Base-by-base conservation (phyloP, 1,140 invertebrate genomes). In the Drosophila willistoni region DNA sequence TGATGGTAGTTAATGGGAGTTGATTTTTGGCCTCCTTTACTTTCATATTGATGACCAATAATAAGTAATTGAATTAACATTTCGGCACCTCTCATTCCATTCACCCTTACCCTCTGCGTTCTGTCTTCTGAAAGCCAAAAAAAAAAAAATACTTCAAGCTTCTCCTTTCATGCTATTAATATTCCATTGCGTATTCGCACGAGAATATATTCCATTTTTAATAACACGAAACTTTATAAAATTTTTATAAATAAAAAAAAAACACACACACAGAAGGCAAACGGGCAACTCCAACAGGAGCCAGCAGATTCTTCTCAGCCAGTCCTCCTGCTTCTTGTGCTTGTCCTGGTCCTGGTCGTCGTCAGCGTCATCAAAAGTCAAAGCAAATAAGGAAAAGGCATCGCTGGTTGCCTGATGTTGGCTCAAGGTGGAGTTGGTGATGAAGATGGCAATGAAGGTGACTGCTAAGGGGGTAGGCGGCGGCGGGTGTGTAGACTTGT, bases 161-260 rank as follows among this genome's bases (percentile, higher is more conserved):
- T 51, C 17, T 51, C 44, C 76, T 79, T 85, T 66, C 77, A 36
- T 68, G 73, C 78, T 81, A 85, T 85, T 86, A 85, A 85, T 86
- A 85, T 81, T 86, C 74, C 71, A 85, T 81, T 86, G 74, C 77
- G 73, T 77, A 77, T 81, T 81, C 81, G 81, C 81, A 71, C 74
- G 75, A 70, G 77, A 86, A 79, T 86, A 81, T 86, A 86, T 82
- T 87, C 75, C 68, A 87, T 87, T 86, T 87, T 87, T 82, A 87
- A 86, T 86, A 86, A 81, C 69, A 82, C 83, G 71, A 86, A 86
- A 79, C 83, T 82, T 87, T 72, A 82, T 86, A 68, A 82, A 86
- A 87, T 73, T 87, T 87, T 79, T 71, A 82, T 87, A 87, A 73
- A 81, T 72, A 79, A 77, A 81, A 69, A 51, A 51, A 22, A 47